Conservation (phyloP, 2,888 invertebrate species). For the Pandemis cinnamomeana region DNA sequence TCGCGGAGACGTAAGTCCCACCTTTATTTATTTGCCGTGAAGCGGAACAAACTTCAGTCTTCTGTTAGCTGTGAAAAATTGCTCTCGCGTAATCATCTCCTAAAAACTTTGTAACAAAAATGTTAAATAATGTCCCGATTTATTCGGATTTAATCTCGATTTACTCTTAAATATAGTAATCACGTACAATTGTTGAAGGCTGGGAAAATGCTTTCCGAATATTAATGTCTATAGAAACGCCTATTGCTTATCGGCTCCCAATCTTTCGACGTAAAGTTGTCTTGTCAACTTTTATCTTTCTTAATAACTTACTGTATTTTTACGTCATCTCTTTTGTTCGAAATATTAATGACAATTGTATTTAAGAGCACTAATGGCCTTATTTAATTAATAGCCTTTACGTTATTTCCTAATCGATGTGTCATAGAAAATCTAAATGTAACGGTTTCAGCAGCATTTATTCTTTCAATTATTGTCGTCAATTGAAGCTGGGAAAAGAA, state of each 20-base stretch:
- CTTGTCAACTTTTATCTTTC: background rate
- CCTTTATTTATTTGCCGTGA: conserved; percentile 21
- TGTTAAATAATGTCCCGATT: conserved; percentile 24
- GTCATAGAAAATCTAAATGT: background rate
- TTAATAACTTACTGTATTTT: background rate
- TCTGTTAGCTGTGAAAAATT: conserved; percentile 28
- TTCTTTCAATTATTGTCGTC: background rate
- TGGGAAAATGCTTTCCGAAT: conserved; percentile 20
- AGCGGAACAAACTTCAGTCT: conserved; percentile 20
- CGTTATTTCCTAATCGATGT: background rate
- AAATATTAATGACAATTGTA: background rate
- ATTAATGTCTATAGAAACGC: background rate
- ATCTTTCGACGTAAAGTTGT: background rate
- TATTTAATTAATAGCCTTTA: background rate
- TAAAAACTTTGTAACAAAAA: conserved; percentile 15
- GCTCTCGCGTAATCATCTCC: conserved; percentile 10
- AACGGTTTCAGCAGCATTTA: background rate
- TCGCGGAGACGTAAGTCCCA: conserved; percentile 1
- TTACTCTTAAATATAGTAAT: conserved; percentile 10
- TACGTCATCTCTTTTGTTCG: background rate
- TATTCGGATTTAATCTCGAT: conserved; percentile 6
- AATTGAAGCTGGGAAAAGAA: background rate
- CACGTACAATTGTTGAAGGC: conserved; percentile 22
- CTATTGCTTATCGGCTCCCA: background rate
- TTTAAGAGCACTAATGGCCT: background rate